A percentile compares a stretch with the other conserved stretches of the same genome.
phyloP scores from a whole-genome alignment of 2,888 invertebrate species.

The Epirrhoe tristata region DNA sequence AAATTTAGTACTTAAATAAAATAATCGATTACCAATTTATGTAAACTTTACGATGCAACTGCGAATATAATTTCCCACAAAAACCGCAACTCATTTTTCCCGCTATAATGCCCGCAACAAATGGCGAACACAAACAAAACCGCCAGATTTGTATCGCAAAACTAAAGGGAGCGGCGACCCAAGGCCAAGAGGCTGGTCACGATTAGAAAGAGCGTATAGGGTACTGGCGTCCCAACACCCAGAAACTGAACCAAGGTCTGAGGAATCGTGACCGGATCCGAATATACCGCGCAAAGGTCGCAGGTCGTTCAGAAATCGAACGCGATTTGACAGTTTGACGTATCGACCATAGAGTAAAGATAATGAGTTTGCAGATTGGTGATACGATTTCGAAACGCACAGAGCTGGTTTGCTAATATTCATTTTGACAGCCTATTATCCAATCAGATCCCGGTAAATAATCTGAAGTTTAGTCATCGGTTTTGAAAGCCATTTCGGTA shows the following conservation, averaged over 20 bases:
- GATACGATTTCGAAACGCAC: slow-evolving; percentile 44
- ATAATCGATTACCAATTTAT: slow-evolving; percentile 9
- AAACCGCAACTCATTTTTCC: slow-evolving; percentile 43
- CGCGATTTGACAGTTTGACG: slow-evolving; percentile 64
- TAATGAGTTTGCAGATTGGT: slow-evolving; percentile 47
- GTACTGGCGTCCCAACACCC: slow-evolving; percentile 51
- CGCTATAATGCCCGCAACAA: slow-evolving; percentile 57
- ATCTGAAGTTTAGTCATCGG: neutral
- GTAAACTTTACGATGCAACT: neutral
- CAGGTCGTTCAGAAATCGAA: slow-evolving; percentile 68
- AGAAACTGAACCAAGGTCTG: slow-evolving; percentile 74
- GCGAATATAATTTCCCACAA: slow-evolving; percentile 23
- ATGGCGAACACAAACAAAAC: slow-evolving; percentile 55
- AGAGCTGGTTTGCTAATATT: slow-evolving; percentile 27
- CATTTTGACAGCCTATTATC: neutral
- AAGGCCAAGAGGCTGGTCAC: slow-evolving; percentile 75
- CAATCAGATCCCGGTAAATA: neutral
- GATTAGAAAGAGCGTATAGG: slow-evolving; percentile 68
- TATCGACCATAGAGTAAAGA: slow-evolving; percentile 50
- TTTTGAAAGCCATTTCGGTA: neutral
- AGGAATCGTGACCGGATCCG: slow-evolving; percentile 66
- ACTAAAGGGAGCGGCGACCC: slow-evolving; percentile 74
- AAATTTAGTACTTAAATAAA: neutral
- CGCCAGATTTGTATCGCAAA: slow-evolving; percentile 68
- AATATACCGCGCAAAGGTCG: slow-evolving; percentile 68